Conservation (phyloP, 2,888 invertebrate species). For the Drosophila kambysellisi region DNA sequence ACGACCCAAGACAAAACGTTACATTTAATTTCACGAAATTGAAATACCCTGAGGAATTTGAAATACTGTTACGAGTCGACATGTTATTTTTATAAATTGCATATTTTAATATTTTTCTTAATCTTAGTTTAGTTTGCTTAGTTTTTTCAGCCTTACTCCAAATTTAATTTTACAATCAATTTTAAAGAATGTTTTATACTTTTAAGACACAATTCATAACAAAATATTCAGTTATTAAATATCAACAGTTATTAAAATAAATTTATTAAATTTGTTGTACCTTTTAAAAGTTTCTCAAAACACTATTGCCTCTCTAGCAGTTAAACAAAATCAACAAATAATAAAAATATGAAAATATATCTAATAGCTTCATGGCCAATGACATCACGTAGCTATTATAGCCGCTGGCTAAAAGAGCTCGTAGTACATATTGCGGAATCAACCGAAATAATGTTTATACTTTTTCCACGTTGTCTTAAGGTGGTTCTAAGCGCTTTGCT, state of each 20-base stretch:
- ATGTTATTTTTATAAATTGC: neutral
- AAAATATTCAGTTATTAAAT: too few species aligned
- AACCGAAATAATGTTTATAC: conserved; percentile 51
- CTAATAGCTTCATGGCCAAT: conserved; percentile 29
- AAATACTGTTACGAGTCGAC: neutral
- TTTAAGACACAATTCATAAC: too few species aligned
- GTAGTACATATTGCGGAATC: conserved; percentile 40
- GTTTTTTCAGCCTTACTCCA: neutral
- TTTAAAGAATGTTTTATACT: neutral
- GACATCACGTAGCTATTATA: conserved; percentile 50
- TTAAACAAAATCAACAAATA: neutral
- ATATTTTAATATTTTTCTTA: neutral
- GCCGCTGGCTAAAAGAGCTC: conserved; percentile 51
- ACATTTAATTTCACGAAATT: conserved; percentile 5
- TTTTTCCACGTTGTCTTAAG: conserved; percentile 66
- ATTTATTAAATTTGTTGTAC: too few species aligned
- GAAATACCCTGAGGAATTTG: conserved; percentile 30
- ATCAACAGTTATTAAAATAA: too few species aligned
- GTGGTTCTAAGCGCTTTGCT: conserved; percentile 67
- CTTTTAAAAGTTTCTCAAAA: neutral
- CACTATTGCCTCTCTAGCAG: neutral
- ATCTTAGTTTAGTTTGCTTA: neutral
- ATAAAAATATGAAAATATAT: conserved; percentile 8
- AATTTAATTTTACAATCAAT: neutral
- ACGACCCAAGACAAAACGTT: conserved; percentile 18